Percentiles rank a stretch among this genome's conserved stretches.
These are phyloP conservation scores for Clarias fuscus DNA, from an alignment of 2,797 vertebrate species.

Conservation along the genomic window DNA sequence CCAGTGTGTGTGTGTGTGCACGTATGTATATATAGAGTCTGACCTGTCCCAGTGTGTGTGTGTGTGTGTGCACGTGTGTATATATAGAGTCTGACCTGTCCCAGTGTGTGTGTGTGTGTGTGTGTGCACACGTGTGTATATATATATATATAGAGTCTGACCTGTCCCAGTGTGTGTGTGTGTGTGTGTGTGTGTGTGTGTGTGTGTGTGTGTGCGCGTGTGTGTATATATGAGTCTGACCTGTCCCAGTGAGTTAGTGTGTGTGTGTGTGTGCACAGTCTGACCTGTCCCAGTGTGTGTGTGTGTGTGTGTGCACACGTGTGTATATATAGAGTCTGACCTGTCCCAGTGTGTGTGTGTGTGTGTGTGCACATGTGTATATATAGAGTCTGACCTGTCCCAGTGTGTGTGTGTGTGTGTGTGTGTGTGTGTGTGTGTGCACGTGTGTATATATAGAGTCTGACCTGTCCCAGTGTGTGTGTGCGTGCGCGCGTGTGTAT, in stretches of 20 bases:
- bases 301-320: not conserved
- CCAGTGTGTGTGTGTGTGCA: not conserved
- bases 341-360: not conserved
- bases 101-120: not conserved
- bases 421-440: not conserved
- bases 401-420: not conserved
- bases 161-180: not conserved
- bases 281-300: not conserved
- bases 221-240: not conserved
- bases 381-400: not conserved
- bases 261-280: not conserved
- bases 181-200: not conserved
- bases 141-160: not conserved
- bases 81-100: too few species aligned
- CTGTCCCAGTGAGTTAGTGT: not conserved
- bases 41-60: not conserved
- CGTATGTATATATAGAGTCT: not conserved
- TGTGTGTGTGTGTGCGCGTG: not conserved
- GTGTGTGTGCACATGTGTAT: not conserved
- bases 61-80: not conserved
- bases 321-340: too few species aligned
- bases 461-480: not conserved
- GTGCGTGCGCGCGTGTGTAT: not conserved
- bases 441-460: not conserved
- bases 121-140: too few species aligned